Evolutionary conservation across 2,113 vertebrate genomes (phyloP).

Genomic region (Melanerpes aurifrons): DNA sequence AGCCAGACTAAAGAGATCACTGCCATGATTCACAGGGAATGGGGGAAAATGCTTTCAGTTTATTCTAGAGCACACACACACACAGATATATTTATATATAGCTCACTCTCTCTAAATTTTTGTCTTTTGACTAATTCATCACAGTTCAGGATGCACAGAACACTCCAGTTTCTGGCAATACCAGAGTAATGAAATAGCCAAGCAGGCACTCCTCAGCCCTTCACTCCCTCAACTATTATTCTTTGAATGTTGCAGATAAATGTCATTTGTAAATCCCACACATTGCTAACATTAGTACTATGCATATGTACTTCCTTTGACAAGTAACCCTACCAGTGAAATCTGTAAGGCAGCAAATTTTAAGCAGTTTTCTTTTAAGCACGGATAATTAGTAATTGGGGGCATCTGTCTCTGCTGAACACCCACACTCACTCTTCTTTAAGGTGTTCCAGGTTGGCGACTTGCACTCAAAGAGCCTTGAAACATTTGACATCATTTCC

Average conservation of each 20-base stretch:
- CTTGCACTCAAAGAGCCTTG: constrained; percentile 33
- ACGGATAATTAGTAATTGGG: constrained; percentile 46
- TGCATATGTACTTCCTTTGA: constrained; percentile 56
- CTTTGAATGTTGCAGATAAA: constrained; percentile 32
- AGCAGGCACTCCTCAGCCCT: neutral
- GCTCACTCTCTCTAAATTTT: neutral
- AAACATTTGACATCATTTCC: neutral
- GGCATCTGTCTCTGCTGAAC: constrained; percentile 40
- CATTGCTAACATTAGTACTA: constrained; percentile 61
- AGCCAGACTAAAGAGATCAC: neutral
- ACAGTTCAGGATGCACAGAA: neutral
- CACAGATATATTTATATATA: neutral
- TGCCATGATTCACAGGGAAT: neutral
- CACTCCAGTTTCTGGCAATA: neutral
- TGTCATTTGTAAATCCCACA: constrained; percentile 64
- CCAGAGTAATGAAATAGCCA: constrained; percentile 15
- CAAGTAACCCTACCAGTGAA: constrained; percentile 56
- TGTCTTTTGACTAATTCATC: neutral
- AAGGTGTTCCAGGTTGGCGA: constrained; percentile 33
- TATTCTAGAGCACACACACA: neutral
- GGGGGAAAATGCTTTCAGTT: neutral
- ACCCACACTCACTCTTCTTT: constrained; percentile 31
- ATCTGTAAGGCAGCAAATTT: constrained; percentile 49
- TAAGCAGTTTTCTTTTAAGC: constrained; percentile 37
- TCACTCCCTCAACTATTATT: constrained; percentile 45